Base-by-base conservation (phyloP, 92 coral and sea anemone genomes). In the Micromussa lordhowensis region DNA sequence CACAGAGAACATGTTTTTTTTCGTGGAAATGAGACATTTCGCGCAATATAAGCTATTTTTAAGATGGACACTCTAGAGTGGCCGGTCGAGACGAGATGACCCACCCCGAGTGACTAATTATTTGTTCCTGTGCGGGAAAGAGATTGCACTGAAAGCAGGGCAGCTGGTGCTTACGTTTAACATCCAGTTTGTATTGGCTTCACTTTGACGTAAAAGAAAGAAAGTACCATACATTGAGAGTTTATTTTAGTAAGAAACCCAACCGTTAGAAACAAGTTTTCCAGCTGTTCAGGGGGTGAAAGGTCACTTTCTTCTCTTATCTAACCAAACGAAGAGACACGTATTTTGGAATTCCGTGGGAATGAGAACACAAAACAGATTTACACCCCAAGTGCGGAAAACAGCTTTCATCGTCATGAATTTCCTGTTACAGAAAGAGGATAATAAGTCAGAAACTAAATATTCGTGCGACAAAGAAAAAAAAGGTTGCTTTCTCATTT, bases 201-300 rank as follows among this genome's bases (percentile, higher is more conserved):
- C 30, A 28, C 49, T 14, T 58, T 36, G 70, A 55, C 7, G 9
- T 35, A 34, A 1, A 74, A 57, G 32, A 66, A 28, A 26, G 17
- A 49, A 9, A 44, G 40, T 69, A 29, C 13, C 40, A 22, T 35
- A 4, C 31, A 10, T 26, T 16, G 51, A 31, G 68, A 44, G 9
- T 68, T 1, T 34, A 48, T 51, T 29, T 13, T 12, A 1, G 54
- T 30, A 29, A 71, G 22, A 68, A 48, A 30, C 36, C 86, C 40
- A 71, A n/a, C 49, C 31, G 63, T 74, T 74, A 53, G 36, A 22
- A 57, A 29, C 87, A 83, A 30, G 77, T 69, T 68, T 58, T 74
- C 72, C 88, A 84, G 88, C 81, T 84, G 88, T 68, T 53, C 24
- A n/a, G 5, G 58, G 30, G 88, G 81, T 72, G 87, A 84, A 75